These are phyloP conservation scores for Andrena bucephala DNA, from an alignment of 2,888 invertebrate genomes.

Conservation along the genomic window DNA sequence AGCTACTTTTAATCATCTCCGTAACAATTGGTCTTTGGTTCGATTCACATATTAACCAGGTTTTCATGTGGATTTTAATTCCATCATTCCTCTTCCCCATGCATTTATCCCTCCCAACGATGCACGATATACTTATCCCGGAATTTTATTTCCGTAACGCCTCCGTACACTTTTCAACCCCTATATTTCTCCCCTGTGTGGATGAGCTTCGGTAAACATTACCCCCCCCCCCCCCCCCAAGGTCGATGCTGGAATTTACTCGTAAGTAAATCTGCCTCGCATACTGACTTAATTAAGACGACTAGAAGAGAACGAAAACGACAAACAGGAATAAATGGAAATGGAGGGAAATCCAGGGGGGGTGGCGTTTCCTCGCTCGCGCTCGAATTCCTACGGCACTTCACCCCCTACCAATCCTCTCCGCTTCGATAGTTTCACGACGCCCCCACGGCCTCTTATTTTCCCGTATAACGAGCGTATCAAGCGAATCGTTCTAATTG, in stretches of 20 bases:
- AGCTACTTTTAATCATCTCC: too few relatives aligned
- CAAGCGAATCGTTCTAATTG: slow-evolving; percentile 49
- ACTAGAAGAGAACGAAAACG: not conserved
- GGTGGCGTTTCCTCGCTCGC: not conserved
- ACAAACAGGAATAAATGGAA: not conserved
- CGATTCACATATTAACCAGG: too few relatives aligned
- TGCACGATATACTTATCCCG: not conserved
- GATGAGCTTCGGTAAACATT: slow-evolving; percentile 25
- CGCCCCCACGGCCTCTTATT: slow-evolving; percentile 19
- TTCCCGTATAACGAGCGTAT: slow-evolving; percentile 38
- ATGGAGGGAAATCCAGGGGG: not conserved
- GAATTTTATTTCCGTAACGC: slow-evolving; percentile 20
- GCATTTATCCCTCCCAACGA: not conserved
- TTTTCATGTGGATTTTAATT: too few relatives aligned
- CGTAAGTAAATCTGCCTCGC: slow-evolving; percentile 33
- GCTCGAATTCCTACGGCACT: not conserved
- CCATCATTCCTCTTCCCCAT: not conserved
- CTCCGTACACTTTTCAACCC: slow-evolving; percentile 4
- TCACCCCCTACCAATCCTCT: not conserved
- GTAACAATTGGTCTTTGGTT: too few relatives aligned
- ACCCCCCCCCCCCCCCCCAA: slow-evolving; percentile 1
- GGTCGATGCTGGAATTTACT: slow-evolving; percentile 23
- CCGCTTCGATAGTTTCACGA: not conserved
- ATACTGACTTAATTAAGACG: slow-evolving; percentile 1
- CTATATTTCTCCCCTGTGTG: slow-evolving; percentile 1